Conservation (phyloP, 2,113 vertebrate genomes). For the Falco punctatus region DNA sequence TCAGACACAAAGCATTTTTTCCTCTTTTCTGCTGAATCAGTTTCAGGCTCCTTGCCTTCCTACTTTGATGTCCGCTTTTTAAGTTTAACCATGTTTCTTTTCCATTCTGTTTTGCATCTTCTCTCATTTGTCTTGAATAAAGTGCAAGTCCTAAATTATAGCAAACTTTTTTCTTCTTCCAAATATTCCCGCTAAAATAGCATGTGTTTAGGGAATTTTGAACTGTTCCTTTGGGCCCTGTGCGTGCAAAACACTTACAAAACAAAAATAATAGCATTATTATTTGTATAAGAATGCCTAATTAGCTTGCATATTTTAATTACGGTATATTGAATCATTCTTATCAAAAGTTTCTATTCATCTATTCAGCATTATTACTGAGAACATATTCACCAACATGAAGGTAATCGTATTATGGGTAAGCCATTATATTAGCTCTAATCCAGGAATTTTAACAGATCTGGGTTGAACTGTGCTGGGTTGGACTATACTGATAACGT, state of each 20-base stretch:
- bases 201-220: not conserved
- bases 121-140: slow-evolving; percentile 48
- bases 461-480: not conserved
- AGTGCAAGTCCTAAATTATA: slow-evolving; percentile 25
- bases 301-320: not conserved
- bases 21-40: slow-evolving; percentile 11
- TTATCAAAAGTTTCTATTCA: slow-evolving; percentile 28
- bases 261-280: slow-evolving; percentile 1
- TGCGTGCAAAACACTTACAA: not conserved
- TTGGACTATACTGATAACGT: not conserved
- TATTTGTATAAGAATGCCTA: not conserved
- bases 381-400: not conserved
- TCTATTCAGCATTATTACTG: not conserved
- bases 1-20: slow-evolving; percentile 36
- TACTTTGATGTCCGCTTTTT: slow-evolving; percentile 51
- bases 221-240: not conserved
- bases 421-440: not conserved
- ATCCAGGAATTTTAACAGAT: slow-evolving; percentile 15
- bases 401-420: slow-evolving; percentile 41
- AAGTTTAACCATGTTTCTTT: slow-evolving; percentile 40
- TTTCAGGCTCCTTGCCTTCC: slow-evolving; percentile 16
- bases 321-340: not conserved
- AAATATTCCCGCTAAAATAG: slow-evolving; percentile 3
- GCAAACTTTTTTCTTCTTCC: slow-evolving; percentile 52
- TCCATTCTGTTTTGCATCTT: slow-evolving; percentile 56